Evolutionary conservation across 2,888 invertebrate species (phyloP), one percentile per base, ranked within the genome.

Genomic region (Tetramorium bicarinatum): DNA sequence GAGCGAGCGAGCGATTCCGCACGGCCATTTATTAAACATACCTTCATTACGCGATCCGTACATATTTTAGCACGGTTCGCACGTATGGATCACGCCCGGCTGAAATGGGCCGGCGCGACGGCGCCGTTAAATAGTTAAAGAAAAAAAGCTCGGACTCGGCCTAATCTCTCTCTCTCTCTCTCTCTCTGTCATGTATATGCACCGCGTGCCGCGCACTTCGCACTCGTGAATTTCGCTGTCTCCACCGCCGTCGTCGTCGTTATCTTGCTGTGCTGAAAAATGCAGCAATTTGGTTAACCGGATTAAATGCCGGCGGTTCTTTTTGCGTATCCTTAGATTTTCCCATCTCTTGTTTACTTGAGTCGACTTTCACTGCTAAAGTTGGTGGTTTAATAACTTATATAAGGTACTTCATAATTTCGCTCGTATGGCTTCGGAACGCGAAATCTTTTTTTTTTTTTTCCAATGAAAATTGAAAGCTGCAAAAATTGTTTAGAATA

Each of bases 1-100:
- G 47, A 82, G 82, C 74, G 82, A 72, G 56, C 15, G 38, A 76
- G 59, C 82, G 83, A 87, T 85, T 84, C 83, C 83, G 89, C 85
- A 83, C 72, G 83, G 83, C 71, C 83, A 93, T 93, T 93, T 91
- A 93, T 94, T 92, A 93, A 93, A 91, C 93, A 93, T 93, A 90
- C 92, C 92, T 93, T 93, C 93, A 93, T 94, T 94, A 93, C 91
- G 89, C 87, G 88, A 87, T 77, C 87, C 83, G 85, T 94, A 89
- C 91, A 93, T 93, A 93, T 93, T 94, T 93, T 81, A 94, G 85
- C 77, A 87, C 81, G 88, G 88, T 91, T 93, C 91, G 87, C 92
- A 86, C 92, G 87, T 77, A 75, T 77, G 82, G 59, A 72, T 75
- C 71, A 47, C 77, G 41, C 72, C 80, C 71, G 77, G 64, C 38